Percentiles rank a stretch among this genome's conserved stretches.
Conservation (phyloP, 2,113 vertebrate species). For the Etia nguti region DNA sequence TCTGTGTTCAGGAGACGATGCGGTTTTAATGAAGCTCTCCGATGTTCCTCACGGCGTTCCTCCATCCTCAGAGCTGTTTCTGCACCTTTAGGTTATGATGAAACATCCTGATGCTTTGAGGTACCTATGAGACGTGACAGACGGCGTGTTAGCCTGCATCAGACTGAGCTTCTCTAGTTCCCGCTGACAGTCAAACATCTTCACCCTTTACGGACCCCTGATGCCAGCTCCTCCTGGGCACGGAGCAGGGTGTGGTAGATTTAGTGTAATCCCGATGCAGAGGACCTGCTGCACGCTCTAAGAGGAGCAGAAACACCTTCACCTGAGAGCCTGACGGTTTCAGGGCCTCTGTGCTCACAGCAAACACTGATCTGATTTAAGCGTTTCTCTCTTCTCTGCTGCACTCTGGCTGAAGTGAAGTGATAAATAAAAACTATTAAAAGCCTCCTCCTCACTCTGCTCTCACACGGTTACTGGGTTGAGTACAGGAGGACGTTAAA, state of each 20-base stretch:
- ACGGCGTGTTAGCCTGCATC: neutral
- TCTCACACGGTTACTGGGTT: neutral
- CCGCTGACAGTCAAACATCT: neutral
- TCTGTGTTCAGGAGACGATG: neutral
- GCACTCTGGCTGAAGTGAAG: neutral
- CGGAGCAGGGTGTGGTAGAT: neutral
- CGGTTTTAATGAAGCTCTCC: neutral
- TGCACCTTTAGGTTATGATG: neutral
- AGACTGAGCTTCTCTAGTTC: neutral
- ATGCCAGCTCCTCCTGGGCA: neutral
- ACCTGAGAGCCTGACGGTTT: neutral
- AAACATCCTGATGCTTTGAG: neutral
- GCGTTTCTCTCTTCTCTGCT: neutral
- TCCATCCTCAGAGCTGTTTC: neutral
- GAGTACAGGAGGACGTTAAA: neutral
- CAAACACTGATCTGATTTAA: neutral
- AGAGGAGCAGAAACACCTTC: neutral
- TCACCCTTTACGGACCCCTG: neutral
- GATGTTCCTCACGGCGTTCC: neutral
- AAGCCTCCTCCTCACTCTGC: neutral
- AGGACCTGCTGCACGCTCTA: neutral
- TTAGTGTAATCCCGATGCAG: neutral
- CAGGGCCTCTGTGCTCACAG: neutral
- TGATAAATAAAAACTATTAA: neutral
- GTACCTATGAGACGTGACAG: neutral